Conservation (phyloP, 1,140 invertebrate genomes). For the Panonychus citri region DNA sequence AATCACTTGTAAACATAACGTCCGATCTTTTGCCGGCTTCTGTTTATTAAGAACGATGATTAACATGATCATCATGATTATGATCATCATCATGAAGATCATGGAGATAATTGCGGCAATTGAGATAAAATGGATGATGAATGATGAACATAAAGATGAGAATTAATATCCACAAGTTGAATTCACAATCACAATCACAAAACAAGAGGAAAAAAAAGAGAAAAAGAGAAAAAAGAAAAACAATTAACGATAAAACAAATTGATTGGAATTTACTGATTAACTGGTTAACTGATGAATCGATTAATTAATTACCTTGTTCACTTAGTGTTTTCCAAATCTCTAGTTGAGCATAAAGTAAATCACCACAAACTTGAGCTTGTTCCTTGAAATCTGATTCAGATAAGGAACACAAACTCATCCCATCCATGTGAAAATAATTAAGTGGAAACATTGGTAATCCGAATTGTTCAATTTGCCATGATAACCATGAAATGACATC, state of each 20-base stretch:
- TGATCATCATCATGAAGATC: background rate
- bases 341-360: conserved; percentile 59
- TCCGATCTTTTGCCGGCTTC: background rate
- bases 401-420: conserved; percentile 40
- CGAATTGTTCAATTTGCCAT: conserved; percentile 53
- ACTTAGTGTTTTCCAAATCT: conserved; percentile 55
- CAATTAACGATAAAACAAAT: too few species aligned
- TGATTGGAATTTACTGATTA: too few species aligned
- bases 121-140: too few species aligned
- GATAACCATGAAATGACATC: conserved; percentile 66
- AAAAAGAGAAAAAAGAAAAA: too few species aligned
- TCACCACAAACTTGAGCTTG: conserved; percentile 55
- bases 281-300: too few species aligned
- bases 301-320: background rate
- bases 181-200: too few species aligned
- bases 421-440: conserved; percentile 59
- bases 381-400: conserved; percentile 59
- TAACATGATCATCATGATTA: background rate
- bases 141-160: too few species aligned
- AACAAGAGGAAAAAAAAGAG: too few species aligned
- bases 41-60: background rate
- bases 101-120: too few species aligned
- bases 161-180: too few species aligned
- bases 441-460: conserved; percentile 32
- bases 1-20: conserved; percentile 12